Evolutionary conservation across 1,140 invertebrate species (phyloP), one percentile per base, ranked within the genome.

Genomic region (Drosophila suzukii): DNA sequence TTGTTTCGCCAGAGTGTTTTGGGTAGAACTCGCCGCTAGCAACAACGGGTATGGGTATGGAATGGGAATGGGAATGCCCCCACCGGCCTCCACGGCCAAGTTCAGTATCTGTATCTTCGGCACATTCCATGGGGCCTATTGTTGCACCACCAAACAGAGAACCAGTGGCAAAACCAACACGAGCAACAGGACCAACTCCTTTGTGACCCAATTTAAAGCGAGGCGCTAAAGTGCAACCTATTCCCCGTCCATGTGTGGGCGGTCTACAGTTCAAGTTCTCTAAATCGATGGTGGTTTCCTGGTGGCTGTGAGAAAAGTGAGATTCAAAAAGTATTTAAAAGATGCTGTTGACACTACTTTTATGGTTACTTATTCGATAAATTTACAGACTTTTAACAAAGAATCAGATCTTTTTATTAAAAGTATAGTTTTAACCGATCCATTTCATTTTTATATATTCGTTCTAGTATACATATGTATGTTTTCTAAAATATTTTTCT

Each of bases 91-190:
- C 78, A 88, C 88, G 84, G 84, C 84, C 84, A 88, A 88, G 84
- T 88, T 88, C 84, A 89, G 84, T 89, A 89, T 88, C 84, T 89
- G 84, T 89, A 89, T 88, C 84, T 89, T 88, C 56, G 88, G 86
- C 67, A 83, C 84, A 88, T 74, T 83, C 81, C 84, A 77, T 65
- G 73, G 34, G 49, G 63, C 76, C 83, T 79, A 83, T 83, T 88
- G 74, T 85, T 85, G 82, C 81, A 75, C 30, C 49, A 51, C 49
- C 61, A 62, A 38, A 44, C 57, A 41, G n/a, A 3, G n/a, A 47
- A 8, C 15, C 39, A 24, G 36, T 8, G 38, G 59, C 36, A 27
- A 43, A 49, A n/a, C 13, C 41, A 47, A 44, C 24, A 43, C 30
- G 38, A 53, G 46, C 20, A 70, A 67, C 53, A 74, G 41, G n/a